Conservation (phyloP, 2,113 vertebrate species). For the Rattus norvegicus region DNA sequence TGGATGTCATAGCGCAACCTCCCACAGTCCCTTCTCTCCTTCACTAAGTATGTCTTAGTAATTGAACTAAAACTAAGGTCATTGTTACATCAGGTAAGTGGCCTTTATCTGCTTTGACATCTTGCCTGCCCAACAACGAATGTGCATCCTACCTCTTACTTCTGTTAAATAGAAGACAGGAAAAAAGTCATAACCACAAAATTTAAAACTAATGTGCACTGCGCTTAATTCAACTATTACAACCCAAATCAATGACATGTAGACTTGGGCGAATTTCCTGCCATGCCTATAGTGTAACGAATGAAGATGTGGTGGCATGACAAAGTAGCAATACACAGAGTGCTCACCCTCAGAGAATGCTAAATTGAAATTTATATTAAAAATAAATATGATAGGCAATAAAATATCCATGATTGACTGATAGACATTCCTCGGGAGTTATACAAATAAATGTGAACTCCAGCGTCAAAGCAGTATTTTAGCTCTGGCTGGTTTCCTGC, state of each 20-base stretch:
- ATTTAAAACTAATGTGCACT: not conserved
- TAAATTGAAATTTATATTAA: conserved; percentile 73
- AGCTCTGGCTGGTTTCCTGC: conserved; percentile 66
- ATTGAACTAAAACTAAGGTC: not conserved
- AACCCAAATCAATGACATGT: not conserved
- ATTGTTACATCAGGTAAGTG: not conserved
- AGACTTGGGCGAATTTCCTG: conserved; percentile 10
- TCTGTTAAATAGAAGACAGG: not conserved
- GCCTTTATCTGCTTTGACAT: not conserved
- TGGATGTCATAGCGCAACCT: not conserved
- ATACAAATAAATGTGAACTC: conserved; percentile 54
- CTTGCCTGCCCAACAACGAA: too few species aligned
- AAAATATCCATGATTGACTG: conserved; percentile 64
- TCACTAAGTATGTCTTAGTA: not conserved
- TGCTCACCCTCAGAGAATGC: conserved; percentile 58
- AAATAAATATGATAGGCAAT: conserved; percentile 65
- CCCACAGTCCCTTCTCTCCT: not conserved
- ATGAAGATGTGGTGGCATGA: not conserved
- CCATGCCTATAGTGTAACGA: conserved; percentile 17
- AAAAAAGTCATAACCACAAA: not conserved
- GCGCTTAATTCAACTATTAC: not conserved
- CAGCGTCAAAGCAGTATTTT: conserved; percentile 42
- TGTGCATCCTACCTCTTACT: not conserved
- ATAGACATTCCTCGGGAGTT: conserved; percentile 58
- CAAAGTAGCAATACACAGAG: conserved; percentile 43